These are phyloP conservation scores for Tinea pellionella DNA, from an alignment of 2,888 invertebrate genomes.

Conservation along the genomic window DNA sequence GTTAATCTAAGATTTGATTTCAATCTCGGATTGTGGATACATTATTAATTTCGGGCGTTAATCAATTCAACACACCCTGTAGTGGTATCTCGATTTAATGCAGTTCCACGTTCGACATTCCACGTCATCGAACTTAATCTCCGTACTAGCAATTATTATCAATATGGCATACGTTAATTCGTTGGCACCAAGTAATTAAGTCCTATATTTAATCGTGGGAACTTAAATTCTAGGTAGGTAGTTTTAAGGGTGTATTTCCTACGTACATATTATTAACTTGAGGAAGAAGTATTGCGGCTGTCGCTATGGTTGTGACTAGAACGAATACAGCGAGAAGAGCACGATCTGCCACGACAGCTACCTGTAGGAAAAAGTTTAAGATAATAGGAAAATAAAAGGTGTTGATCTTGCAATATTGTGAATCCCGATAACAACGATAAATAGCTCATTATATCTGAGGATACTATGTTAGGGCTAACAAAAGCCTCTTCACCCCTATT, in stretches of 20 bases:
- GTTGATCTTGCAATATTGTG: neutral
- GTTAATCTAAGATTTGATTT: too few relatives aligned
- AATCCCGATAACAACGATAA: neutral
- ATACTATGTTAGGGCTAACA: neutral
- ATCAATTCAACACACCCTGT: neutral
- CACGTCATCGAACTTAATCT: neutral
- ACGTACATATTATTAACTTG: conserved; percentile 69
- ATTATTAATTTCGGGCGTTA: too few relatives aligned
- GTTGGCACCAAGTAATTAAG: conserved; percentile 24
- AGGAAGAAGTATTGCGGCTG: conserved; percentile 79
- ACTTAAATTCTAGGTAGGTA: conserved; percentile 39
- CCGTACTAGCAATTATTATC: neutral
- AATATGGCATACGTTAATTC: conserved; percentile 20
- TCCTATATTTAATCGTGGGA: conserved; percentile 7
- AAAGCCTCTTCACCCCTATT: conserved; percentile 2
- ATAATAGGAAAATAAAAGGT: neutral
- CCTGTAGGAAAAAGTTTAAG: conserved; percentile 29
- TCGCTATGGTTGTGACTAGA: conserved; percentile 80
- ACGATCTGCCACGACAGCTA: conserved; percentile 86
- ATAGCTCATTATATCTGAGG: neutral
- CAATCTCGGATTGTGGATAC: too few relatives aligned
- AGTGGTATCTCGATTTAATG: neutral
- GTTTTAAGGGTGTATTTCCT: conserved; percentile 58
- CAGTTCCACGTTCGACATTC: neutral
- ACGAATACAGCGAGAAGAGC: conserved; percentile 81